Percentiles rank a stretch among this genome's conserved stretches.
Evolutionary conservation across 2,888 invertebrate genomes (phyloP).

Genomic region (Sminthurinus aureus): DNA sequence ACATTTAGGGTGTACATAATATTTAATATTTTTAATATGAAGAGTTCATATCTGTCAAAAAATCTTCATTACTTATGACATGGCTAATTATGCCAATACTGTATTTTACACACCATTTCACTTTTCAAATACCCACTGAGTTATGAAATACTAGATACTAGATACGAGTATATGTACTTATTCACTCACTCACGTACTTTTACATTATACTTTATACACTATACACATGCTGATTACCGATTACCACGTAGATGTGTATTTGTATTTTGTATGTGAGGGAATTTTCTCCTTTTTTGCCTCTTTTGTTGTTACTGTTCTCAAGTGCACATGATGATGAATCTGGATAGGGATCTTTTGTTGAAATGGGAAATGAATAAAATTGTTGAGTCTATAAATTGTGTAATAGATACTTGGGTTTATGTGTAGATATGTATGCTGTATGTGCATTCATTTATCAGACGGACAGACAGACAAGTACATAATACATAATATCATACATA

Average conservation of each 20-base stretch:
- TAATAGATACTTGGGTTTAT: neutral
- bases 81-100: neutral
- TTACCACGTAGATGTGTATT: neutral
- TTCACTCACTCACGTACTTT: neutral
- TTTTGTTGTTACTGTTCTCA: neutral
- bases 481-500: no score
- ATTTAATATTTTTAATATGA: neutral
- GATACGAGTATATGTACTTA: no score
- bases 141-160: no score
- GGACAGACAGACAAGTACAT: no score
- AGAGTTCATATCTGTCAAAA: neutral
- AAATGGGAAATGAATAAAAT: conserved; percentile 16
- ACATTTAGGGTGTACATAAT: neutral
- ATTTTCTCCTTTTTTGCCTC: conserved; percentile 9
- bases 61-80: neutral
- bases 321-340: neutral
- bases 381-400: neutral
- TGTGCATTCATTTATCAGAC: neutral
- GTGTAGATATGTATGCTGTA: neutral
- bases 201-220: neutral
- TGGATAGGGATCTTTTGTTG: neutral
- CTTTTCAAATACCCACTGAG: no score
- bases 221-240: neutral
- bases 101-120: neutral
- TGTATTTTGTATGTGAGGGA: neutral